A percentile compares a stretch with the other conserved stretches of the same genome.
Evolutionary conservation across 2,888 invertebrate species (phyloP).

Genomic region (Apamea anceps): DNA sequence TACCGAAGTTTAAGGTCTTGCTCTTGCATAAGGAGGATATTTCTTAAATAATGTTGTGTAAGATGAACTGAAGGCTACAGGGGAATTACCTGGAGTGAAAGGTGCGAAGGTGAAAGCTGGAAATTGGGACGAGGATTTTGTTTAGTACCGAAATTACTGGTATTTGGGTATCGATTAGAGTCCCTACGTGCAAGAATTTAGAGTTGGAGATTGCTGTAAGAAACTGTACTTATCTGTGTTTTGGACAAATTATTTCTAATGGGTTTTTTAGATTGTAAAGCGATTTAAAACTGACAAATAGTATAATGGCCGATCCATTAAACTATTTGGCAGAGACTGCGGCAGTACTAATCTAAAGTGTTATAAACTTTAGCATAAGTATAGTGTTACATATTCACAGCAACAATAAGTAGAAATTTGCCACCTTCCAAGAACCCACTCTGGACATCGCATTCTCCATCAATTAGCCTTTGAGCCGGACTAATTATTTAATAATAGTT

Average conservation of each 20-base stretch:
- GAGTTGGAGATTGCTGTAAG: background rate
- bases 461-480: conserved; percentile 12
- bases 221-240: background rate
- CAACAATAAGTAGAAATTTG: background rate
- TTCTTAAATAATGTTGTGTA: conserved; percentile 33
- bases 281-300: background rate
- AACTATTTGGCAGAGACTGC: background rate
- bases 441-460: background rate
- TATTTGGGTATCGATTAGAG: conserved; percentile 21
- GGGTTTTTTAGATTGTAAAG: background rate
- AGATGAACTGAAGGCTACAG: conserved; percentile 28
- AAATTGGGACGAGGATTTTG: conserved; percentile 40
- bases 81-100: conserved; percentile 56
- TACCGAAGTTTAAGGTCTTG: conserved; percentile 14
- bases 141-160: conserved; percentile 15
- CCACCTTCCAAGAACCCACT: background rate
- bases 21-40: conserved; percentile 36
- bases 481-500: background rate
- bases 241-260: background rate
- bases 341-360: background rate
- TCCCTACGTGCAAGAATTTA: conserved; percentile 36
- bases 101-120: conserved; percentile 45
- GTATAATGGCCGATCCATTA: background rate
- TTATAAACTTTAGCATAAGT: background rate
- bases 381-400: background rate